Conservation (phyloP, 2,797 vertebrate genomes). For the Fistularia tabacaria region DNA sequence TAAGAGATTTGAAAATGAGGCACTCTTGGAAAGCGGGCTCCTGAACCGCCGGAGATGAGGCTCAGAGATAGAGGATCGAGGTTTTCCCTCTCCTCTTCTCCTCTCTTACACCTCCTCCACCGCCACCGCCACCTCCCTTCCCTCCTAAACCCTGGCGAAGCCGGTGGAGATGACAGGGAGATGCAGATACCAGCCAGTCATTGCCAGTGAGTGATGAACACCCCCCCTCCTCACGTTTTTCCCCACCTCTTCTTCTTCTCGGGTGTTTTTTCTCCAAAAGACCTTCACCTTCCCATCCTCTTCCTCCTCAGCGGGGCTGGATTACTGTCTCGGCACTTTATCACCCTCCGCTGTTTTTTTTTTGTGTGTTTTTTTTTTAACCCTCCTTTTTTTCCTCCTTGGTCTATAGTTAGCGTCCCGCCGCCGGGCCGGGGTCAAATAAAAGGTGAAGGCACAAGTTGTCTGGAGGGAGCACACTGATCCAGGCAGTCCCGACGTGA, state of each 20-base stretch:
- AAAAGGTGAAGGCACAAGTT: no score
- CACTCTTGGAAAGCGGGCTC: conserved; percentile 77
- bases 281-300: conserved; percentile 22
- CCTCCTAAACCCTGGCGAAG: conserved; percentile 52
- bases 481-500: no score
- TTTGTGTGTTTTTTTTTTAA: conserved; percentile 19
- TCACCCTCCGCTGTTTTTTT: conserved; percentile 44
- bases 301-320: conserved; percentile 7
- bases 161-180: conserved; percentile 59
- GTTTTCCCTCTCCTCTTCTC: conserved; percentile 55
- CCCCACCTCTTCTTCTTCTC: conserved; percentile 12
- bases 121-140: conserved; percentile 26
- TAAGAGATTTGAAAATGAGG: conserved; percentile 79
- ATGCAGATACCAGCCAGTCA: conserved; percentile 67
- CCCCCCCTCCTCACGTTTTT: conserved; percentile 27
- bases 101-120: conserved; percentile 38
- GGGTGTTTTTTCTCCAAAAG: conserved; percentile 20
- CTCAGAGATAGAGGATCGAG: conserved; percentile 66
- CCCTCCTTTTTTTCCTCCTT: background rate
- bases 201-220: conserved; percentile 61
- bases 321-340: conserved; percentile 15
- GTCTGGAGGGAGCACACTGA: no score
- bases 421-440: no score
- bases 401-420: no score
- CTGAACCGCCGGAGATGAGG: conserved; percentile 71